These are phyloP conservation scores for Camponotus floridanus DNA, from an alignment of 1,140 invertebrate genomes.

Conservation along the genomic window DNA sequence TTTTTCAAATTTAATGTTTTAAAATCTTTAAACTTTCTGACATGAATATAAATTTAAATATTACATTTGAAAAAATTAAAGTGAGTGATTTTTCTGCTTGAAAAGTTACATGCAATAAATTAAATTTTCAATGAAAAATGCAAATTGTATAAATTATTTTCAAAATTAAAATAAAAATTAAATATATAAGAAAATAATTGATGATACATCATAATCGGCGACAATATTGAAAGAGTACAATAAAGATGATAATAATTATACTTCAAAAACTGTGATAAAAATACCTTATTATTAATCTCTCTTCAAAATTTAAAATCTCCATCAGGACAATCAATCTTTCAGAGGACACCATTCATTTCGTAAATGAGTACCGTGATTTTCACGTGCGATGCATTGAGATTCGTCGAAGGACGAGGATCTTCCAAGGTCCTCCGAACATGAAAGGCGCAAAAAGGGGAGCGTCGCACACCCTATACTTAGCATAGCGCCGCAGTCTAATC, in stretches of 20 bases:
- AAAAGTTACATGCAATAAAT: background rate
- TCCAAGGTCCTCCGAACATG: conserved; percentile 7
- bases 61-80: background rate
- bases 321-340: background rate
- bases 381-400: conserved; percentile 33
- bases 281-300: background rate
- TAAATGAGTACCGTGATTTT: conserved; percentile 46
- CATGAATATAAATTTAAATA: background rate
- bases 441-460: conserved; percentile 44
- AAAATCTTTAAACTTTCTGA: background rate
- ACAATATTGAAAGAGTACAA: conserved; percentile 20
- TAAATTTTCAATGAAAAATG: conserved; percentile 3
- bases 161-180: conserved; percentile 21
- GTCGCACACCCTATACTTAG: conserved; percentile 47
- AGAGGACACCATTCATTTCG: conserved; percentile 22
- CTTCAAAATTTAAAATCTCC: conserved; percentile 15
- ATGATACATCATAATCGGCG: background rate
- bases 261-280: background rate
- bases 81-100: background rate
- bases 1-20: background rate
- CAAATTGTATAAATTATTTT: background rate
- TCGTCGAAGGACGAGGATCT: conserved; percentile 15
- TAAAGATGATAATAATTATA: conserved; percentile 6
- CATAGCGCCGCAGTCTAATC: conserved; percentile 66
- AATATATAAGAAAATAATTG: conserved; percentile 3